These are phyloP conservation scores for Sitophilus oryzae DNA, from an alignment of 1,140 invertebrate species.

Conservation along the genomic window DNA sequence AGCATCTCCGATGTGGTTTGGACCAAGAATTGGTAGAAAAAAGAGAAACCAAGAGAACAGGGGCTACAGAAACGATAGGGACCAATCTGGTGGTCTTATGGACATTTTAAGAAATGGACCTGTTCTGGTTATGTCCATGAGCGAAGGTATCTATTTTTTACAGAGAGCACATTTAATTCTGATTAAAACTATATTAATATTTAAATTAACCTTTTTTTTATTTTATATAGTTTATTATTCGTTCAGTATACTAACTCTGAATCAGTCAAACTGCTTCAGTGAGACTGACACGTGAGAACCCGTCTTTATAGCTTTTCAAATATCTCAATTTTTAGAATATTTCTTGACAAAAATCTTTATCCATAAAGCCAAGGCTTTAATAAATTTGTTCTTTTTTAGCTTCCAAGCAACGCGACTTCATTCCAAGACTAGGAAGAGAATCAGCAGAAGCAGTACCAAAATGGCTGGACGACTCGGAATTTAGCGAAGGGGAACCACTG, in stretches of 20 bases:
- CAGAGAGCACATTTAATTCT: neutral
- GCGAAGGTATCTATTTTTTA: constrained; percentile 11
- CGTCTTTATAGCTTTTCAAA: too few relatives aligned
- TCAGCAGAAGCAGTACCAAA: constrained; percentile 10
- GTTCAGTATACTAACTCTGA: too few relatives aligned
- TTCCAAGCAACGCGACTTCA: constrained; percentile 14
- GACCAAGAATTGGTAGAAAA: constrained; percentile 24
- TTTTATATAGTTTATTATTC: neutral
- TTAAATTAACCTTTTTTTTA: neutral
- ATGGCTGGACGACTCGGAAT: constrained; percentile 1
- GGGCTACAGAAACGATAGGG: constrained; percentile 9
- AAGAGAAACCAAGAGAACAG: constrained; percentile 17
- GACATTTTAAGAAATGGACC: constrained; percentile 15
- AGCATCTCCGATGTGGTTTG: constrained; percentile 23
- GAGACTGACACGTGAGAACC: too few relatives aligned
- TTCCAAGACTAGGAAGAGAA: constrained; percentile 15
- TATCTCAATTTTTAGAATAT: too few relatives aligned
- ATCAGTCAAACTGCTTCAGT: too few relatives aligned
- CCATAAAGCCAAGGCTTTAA: too few relatives aligned
- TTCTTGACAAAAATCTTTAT: too few relatives aligned
- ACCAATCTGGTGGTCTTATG: constrained; percentile 3
- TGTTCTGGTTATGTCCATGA: constrained; percentile 18
- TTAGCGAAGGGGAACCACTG: neutral
- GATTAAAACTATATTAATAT: neutral
- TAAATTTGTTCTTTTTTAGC: constrained; percentile 14